phyloP scores from a whole-genome alignment of 2,113 vertebrate genomes.

The Anthoscopus minutus region DNA sequence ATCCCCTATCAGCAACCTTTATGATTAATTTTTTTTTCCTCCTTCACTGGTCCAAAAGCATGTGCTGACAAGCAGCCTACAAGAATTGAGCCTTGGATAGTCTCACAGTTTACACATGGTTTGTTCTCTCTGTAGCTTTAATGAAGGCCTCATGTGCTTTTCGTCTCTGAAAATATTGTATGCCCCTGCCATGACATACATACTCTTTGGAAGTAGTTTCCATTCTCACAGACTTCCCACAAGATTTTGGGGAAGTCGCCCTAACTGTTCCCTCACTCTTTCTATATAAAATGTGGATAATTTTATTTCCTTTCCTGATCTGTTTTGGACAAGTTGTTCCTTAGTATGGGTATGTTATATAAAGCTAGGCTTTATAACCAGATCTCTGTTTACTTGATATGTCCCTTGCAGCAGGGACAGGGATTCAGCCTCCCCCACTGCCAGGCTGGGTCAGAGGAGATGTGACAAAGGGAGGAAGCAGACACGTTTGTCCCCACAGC shows the following conservation, averaged over 20 bases:
- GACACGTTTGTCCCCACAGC: neutral
- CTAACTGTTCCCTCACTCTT: neutral
- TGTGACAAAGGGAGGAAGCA: neutral
- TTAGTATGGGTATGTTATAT: neutral
- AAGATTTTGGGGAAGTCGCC: neutral
- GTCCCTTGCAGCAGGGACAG: neutral
- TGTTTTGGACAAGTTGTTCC: neutral
- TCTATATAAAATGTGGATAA: neutral
- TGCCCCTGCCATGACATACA: fast-evolving
- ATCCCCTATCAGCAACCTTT: neutral
- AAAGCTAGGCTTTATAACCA: neutral
- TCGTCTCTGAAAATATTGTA: neutral
- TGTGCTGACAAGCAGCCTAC: neutral
- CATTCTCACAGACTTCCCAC: neutral
- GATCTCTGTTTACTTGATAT: neutral
- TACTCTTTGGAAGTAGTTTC: neutral
- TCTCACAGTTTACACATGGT: neutral
- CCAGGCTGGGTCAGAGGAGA: neutral
- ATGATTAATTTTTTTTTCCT: neutral
- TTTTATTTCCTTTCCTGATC: neutral
- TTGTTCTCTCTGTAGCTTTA: neutral
- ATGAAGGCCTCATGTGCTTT: fast-evolving
- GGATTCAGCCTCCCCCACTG: neutral
- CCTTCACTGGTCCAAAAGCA: neutral
- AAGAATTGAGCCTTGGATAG: fast-evolving